phyloP scores from a whole-genome alignment of 2,888 invertebrate genomes.

The Brachyptera risi region DNA sequence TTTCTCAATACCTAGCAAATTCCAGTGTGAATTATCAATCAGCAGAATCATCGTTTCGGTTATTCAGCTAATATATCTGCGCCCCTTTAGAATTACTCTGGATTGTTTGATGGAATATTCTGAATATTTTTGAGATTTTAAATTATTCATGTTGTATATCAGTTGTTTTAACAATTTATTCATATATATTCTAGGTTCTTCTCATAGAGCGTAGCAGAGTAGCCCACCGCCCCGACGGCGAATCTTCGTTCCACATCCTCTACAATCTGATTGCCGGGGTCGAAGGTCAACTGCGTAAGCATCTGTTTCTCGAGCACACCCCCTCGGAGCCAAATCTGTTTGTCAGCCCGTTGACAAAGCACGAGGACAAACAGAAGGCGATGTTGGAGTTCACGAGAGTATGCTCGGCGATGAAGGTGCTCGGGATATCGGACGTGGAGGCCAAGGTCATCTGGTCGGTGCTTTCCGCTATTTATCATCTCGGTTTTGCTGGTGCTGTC shows the following conservation, averaged over 20 bases:
- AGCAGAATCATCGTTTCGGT: no score
- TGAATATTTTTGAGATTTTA: no score
- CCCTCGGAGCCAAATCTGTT: constrained; percentile 63
- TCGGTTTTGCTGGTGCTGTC: constrained; percentile 80
- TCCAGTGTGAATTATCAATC: no score
- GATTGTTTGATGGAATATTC: no score
- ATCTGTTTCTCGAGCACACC: constrained; percentile 70
- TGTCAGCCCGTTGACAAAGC: constrained; percentile 70
- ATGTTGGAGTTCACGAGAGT: constrained; percentile 78
- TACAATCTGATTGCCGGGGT: constrained; percentile 71
- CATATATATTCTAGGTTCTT: constrained; percentile 55
- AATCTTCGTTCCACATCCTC: constrained; percentile 65
- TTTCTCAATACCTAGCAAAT: no score
- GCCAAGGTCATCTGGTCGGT: constrained; percentile 81
- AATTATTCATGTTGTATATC: no score
- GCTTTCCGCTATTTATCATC: constrained; percentile 89
- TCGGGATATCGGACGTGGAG: constrained; percentile 74
- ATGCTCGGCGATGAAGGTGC: constrained; percentile 66
- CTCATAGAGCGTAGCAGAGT: constrained; percentile 76
- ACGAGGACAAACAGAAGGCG: constrained; percentile 75
- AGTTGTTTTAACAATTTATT: no score
- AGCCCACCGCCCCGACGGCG: constrained; percentile 63
- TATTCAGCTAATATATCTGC: no score
- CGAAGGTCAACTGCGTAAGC: constrained; percentile 63
- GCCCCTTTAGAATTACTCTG: no score